Conservation (phyloP, 1,140 invertebrate species). For the Brachionus koreanus region DNA sequence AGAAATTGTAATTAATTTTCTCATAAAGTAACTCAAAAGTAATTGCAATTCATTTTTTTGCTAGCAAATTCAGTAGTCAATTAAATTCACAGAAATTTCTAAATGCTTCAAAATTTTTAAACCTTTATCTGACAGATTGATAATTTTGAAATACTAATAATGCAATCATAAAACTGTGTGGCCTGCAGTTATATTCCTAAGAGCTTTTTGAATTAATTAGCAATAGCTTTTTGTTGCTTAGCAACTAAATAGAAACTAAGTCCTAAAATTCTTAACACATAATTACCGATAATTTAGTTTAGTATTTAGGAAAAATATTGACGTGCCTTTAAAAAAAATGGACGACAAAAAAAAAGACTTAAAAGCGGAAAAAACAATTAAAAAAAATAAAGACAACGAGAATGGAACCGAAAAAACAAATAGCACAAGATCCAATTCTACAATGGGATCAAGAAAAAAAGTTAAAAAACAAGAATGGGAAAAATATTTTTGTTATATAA, state of each 20-base stretch:
- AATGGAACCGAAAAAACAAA: background rate
- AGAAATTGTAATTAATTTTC: no score
- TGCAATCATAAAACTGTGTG: no score
- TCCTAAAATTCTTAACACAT: background rate
- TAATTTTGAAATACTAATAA: background rate
- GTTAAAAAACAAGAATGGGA: slow-evolving; percentile 10
- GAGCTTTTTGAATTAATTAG: background rate
- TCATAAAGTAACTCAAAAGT: no score
- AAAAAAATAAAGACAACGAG: background rate
- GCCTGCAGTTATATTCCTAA: background rate
- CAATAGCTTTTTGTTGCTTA: background rate
- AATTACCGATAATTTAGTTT: background rate
- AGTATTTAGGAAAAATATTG: background rate
- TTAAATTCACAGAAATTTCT: background rate
- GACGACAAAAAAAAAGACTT: background rate
- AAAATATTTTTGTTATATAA: slow-evolving; percentile 32
- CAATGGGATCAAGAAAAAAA: background rate
- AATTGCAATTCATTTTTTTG: background rate
- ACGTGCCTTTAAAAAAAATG: background rate
- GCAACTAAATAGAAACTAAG: background rate
- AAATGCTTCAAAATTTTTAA: background rate
- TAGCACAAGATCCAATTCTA: background rate
- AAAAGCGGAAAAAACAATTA: background rate
- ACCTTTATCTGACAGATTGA: background rate
- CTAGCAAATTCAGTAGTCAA: background rate